phyloP scores from a whole-genome alignment of 1,140 invertebrate species.

The Heliothis virescens region DNA sequence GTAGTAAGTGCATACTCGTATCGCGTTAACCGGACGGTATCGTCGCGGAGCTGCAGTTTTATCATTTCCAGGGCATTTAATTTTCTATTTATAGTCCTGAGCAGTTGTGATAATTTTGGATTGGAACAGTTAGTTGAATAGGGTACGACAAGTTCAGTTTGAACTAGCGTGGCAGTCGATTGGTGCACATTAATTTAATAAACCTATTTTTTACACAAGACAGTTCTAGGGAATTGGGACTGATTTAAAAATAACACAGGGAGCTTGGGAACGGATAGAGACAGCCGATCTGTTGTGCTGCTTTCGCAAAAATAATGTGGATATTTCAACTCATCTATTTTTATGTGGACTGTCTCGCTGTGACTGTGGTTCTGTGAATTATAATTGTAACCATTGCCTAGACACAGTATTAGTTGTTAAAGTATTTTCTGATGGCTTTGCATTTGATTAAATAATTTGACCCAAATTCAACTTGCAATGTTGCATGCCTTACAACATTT shows the following conservation, averaged over 20 bases:
- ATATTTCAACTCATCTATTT: constrained; percentile 74
- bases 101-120: constrained; percentile 72
- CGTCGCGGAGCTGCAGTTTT: constrained; percentile 55
- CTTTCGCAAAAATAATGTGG: constrained; percentile 64
- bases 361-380: constrained; percentile 44
- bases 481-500: no score
- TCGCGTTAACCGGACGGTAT: constrained; percentile 44
- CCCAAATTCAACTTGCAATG: no score
- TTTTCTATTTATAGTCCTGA: constrained; percentile 73
- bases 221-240: constrained; percentile 70
- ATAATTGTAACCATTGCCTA: constrained; percentile 2
- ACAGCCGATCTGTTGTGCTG: constrained; percentile 63
- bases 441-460: neutral
- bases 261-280: constrained; percentile 59
- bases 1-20: constrained; percentile 61
- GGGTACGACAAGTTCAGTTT: constrained; percentile 18
- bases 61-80: constrained; percentile 76
- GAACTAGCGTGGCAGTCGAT: constrained; percentile 23
- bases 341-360: constrained; percentile 56
- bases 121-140: constrained; percentile 51
- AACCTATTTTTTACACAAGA: constrained; percentile 45
- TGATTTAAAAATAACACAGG: constrained; percentile 79
- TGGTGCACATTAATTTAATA: constrained; percentile 40
- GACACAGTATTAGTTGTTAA: neutral
- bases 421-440: neutral